These are phyloP conservation scores for Mermis nigrescens DNA, from an alignment of 2,888 invertebrate genomes.

Conservation along the genomic window DNA sequence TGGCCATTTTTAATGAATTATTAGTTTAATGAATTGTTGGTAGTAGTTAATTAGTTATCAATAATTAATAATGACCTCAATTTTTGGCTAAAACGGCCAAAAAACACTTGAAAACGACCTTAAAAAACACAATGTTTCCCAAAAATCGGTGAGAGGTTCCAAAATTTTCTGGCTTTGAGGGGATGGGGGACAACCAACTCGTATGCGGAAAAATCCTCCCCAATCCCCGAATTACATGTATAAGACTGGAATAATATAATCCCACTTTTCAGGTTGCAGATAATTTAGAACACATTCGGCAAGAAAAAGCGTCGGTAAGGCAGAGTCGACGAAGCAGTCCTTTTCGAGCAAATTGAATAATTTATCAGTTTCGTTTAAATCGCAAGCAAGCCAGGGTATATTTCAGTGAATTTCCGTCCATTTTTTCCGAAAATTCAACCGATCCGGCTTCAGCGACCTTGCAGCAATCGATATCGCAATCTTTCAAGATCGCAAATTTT, in stretches of 20 bases:
- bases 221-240: too few relatives aligned
- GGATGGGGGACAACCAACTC: too few relatives aligned
- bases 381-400: neutral
- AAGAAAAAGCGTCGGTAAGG: slow-evolving; percentile 34
- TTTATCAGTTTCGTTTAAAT: slow-evolving; percentile 29
- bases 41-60: too few relatives aligned
- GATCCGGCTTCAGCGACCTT: neutral
- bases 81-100: too few relatives aligned
- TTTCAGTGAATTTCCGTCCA: neutral
- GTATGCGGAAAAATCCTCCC: too few relatives aligned
- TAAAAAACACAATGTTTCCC: too few relatives aligned
- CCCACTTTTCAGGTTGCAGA: slow-evolving; percentile 30
- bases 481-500: neutral
- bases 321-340: slow-evolving; percentile 23
- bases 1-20: too few relatives aligned
- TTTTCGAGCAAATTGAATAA: slow-evolving; percentile 26
- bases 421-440: neutral
- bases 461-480: neutral
- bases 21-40: too few relatives aligned
- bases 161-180: too few relatives aligned
- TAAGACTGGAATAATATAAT: slow-evolving; percentile 29
- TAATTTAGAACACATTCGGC: slow-evolving; percentile 38
- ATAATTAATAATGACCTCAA: too few relatives aligned
- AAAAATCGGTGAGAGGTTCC: too few relatives aligned
- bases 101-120: too few relatives aligned